Conservation (phyloP, 2,113 vertebrate species). For the Laticauda laticaudata region DNA sequence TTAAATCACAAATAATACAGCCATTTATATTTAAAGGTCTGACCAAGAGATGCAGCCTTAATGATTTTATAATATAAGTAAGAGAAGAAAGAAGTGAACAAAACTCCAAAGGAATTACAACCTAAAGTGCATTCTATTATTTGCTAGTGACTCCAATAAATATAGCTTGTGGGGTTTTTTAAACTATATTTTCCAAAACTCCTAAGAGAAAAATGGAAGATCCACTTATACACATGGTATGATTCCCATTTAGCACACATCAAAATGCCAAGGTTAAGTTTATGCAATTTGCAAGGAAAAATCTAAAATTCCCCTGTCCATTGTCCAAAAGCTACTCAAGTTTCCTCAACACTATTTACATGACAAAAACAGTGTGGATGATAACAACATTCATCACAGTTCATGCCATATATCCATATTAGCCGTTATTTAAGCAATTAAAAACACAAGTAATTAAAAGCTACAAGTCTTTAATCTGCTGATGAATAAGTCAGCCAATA, state of each 20-base stretch:
- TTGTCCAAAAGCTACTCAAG: not conserved
- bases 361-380: not conserved
- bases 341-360: not conserved
- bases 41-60: not conserved
- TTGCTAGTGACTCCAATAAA: not conserved
- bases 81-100: not conserved
- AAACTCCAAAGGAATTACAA: not conserved
- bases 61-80: not conserved
- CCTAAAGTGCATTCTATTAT: not conserved
- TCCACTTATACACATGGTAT: not conserved
- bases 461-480: not conserved
- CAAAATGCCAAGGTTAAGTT: not conserved
- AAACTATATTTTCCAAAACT: not conserved
- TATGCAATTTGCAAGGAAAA: not conserved
- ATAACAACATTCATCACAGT: not conserved
- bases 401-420: not conserved
- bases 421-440: not conserved
- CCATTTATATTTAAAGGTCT: not conserved
- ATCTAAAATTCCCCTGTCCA: not conserved
- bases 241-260: not conserved
- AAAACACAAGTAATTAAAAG: not conserved
- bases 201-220: not conserved
- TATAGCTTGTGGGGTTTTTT: not conserved
- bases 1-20: not conserved
- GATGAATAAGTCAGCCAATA: not conserved